Evolutionary conservation across 2,888 invertebrate genomes (phyloP).

Genomic region (Allygus modestus): DNA sequence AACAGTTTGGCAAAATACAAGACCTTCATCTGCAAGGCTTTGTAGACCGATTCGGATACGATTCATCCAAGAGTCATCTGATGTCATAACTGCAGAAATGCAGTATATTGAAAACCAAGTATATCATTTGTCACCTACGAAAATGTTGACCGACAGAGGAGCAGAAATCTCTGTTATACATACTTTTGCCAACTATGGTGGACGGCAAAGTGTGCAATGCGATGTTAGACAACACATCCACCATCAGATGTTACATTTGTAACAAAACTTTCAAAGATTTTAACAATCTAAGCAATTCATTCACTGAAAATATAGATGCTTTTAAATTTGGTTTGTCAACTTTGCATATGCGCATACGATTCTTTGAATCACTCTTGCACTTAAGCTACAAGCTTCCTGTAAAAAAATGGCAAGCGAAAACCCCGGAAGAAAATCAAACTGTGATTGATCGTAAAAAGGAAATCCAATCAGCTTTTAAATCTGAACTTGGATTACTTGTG

Average conservation of each 20-base stretch:
- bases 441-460: constrained; percentile 25
- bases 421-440: constrained; percentile 38
- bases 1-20: constrained; percentile 71
- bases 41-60: constrained; percentile 71
- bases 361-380: constrained; percentile 61
- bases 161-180: not conserved
- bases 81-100: constrained; percentile 69
- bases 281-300: constrained; percentile 23
- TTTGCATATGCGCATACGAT: constrained; percentile 60
- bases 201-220: constrained; percentile 65
- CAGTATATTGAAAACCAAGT: constrained; percentile 53
- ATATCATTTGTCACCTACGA: not conserved
- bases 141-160: constrained; percentile 11
- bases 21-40: constrained; percentile 70
- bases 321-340: constrained; percentile 60
- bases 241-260: constrained; percentile 58
- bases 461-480: constrained; percentile 47
- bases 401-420: constrained; percentile 51
- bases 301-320: constrained; percentile 10
- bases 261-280: constrained; percentile 21
- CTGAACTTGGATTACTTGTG: constrained; percentile 57
- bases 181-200: constrained; percentile 55
- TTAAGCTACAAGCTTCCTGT: constrained; percentile 54
- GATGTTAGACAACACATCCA: constrained; percentile 28
- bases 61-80: constrained; percentile 68